These are phyloP conservation scores for Balaeniceps rex DNA, from an alignment of 2,113 vertebrate genomes.

Conservation along the genomic window DNA sequence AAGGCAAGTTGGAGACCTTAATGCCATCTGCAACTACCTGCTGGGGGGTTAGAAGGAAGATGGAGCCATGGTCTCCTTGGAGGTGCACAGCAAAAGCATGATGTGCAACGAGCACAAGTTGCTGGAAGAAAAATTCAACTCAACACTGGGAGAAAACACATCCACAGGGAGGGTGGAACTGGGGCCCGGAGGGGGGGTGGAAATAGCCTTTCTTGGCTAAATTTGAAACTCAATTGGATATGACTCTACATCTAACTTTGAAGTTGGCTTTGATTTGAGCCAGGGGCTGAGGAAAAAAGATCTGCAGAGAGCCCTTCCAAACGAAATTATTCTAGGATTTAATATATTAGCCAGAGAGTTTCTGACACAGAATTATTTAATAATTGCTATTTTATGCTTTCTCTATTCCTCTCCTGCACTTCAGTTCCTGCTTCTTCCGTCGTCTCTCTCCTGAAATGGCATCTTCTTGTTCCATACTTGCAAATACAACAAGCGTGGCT, in stretches of 20 bases:
- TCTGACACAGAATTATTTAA: not conserved
- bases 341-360: not conserved
- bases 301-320: not conserved
- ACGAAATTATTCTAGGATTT: not conserved
- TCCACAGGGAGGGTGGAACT: not conserved
- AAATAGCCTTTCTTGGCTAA: not conserved
- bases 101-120: rapidly evolving
- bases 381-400: not conserved
- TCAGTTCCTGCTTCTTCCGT: not conserved
- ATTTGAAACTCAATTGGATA: not conserved
- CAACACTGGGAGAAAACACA: not conserved
- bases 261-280: conserved; percentile 10
- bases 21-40: not conserved
- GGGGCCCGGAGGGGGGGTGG: not conserved
- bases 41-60: not conserved
- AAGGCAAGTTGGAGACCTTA: not conserved
- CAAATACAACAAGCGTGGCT: not conserved
- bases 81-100: not conserved
- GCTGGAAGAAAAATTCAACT: not conserved
- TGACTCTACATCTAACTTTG: not conserved
- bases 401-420: not conserved
- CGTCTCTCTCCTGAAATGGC: not conserved
- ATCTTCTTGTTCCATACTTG: not conserved
- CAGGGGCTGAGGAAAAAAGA: not conserved
- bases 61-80: not conserved